Base-by-base conservation (phyloP, 2,113 vertebrate species). In the Numida meleagris region DNA sequence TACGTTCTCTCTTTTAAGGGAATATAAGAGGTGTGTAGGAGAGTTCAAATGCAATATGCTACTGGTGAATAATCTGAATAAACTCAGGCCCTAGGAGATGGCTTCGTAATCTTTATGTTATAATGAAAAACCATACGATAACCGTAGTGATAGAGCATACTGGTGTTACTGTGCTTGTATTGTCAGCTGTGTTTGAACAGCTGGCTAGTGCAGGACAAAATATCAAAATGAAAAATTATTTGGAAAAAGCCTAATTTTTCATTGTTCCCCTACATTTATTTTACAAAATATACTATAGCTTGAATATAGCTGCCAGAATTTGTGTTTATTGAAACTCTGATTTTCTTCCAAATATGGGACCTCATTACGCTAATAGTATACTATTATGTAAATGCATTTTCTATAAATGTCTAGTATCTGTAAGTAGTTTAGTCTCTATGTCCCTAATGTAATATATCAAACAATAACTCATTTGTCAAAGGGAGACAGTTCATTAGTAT, bases 401-500 rank as follows among this genome's bases (percentile, higher is more conserved):
- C 96, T 96, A 96, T 95, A 97, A 96, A 96, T 97, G 97, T 91
- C 96, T 97, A 59, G 83, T 97, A 97, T 94, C 92, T 93, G 73
- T 97, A 97, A 97, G 96, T 93, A 97, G 95, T 97, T 97, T 97
- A 97, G 97, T 97, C 94, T 97, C 95, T 94, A 91, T 50, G 65
- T 96, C 93, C 96, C 96, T 95, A 96, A 97, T 96, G 97, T 95
- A 97, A 98, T 97, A 97, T 97, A 97, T 97, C 97, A 98, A 97
- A 97, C 92, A 97, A 97, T 97, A 98, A 97, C 97, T 98, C 96
- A 98, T 98, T 98, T 97, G 97, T 98, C 97, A 98, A 96, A 95
- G 87, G 79, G 91, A 97, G 92, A 96, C 96, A 96, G 94, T 96
- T 98, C 94, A 97, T 98, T 98, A 97, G 96, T 96, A 98, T 97